These are phyloP conservation scores for Rhorus exstirpatorius DNA, from an alignment of 2,888 invertebrate genomes.

Conservation along the genomic window DNA sequence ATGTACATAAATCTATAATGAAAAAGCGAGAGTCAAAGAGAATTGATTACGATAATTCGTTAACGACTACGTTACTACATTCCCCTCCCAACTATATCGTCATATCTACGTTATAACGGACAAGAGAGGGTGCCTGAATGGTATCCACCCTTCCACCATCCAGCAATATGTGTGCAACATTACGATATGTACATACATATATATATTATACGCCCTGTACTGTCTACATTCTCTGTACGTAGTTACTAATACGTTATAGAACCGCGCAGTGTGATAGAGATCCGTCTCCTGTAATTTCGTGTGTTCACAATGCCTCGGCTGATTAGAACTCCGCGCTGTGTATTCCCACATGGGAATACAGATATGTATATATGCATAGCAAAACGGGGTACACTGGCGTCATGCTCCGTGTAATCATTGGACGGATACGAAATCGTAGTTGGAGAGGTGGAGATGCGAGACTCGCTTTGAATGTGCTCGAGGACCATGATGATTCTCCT, in stretches of 20 bases:
- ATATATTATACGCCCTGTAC: conserved; percentile 26
- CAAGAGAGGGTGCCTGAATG: conserved; percentile 28
- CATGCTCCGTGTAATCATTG: conserved; percentile 61
- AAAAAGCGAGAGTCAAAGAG: conserved; percentile 57
- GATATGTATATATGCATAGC: conserved; percentile 10
- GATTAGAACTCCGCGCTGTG: conserved; percentile 76
- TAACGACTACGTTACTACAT: conserved; percentile 60
- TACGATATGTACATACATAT: conserved; percentile 22
- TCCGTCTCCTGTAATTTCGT: conserved; percentile 79
- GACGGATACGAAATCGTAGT: conserved; percentile 50
- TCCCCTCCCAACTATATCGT: conserved; percentile 27
- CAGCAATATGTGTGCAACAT: conserved; percentile 16
- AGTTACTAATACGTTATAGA: conserved; percentile 59
- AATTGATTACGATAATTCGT: conserved; percentile 68
- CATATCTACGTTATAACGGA: conserved; percentile 49
- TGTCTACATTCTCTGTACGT: conserved; percentile 30
- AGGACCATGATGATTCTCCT: conserved; percentile 40
- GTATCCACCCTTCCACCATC: conserved; percentile 40
- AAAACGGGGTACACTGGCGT: conserved; percentile 42
- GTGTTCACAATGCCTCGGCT: conserved; percentile 80
- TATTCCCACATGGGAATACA: conserved; percentile 16
- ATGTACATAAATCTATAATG: conserved; percentile 39
- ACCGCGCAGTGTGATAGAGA: conserved; percentile 54
- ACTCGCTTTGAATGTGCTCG: conserved; percentile 23
- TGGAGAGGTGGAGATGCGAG: conserved; percentile 3